phyloP scores from a whole-genome alignment of 2,797 vertebrate species.

The Cynopterus sphinx region DNA sequence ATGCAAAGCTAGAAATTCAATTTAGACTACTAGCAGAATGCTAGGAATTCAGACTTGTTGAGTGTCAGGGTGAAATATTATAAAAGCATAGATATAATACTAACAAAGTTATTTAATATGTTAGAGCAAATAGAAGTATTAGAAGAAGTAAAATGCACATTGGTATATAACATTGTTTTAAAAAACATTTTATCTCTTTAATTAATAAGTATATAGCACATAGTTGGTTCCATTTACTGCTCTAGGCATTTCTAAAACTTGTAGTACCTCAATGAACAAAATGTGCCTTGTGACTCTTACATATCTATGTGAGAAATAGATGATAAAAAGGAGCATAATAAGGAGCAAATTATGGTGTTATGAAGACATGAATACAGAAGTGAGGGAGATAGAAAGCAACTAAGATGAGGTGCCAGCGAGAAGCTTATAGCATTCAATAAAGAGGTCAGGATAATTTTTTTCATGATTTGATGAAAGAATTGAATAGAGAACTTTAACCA shows the following conservation, averaged over 20 bases:
- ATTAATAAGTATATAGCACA: background rate
- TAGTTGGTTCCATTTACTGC: background rate
- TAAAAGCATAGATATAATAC: background rate
- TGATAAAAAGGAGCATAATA: background rate
- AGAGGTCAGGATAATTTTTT: background rate
- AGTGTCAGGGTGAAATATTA: background rate
- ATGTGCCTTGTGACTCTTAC: background rate
- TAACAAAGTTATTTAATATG: background rate
- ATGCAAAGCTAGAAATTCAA: conserved; percentile 1
- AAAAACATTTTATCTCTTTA: background rate
- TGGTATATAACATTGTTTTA: background rate
- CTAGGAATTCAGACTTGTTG: background rate
- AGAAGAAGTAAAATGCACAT: background rate
- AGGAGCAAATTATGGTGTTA: background rate
- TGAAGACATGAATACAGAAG: background rate
- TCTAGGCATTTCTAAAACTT: background rate
- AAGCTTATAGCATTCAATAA: background rate
- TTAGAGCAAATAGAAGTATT: background rate
- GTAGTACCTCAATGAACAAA: background rate
- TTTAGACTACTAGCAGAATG: background rate
- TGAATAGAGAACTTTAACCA: background rate
- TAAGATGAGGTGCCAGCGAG: background rate
- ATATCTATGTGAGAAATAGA: background rate
- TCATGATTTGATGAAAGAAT: background rate
- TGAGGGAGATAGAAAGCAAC: background rate